Conservation (phyloP, 2,113 vertebrate genomes). For the Psephotus haematonotus region DNA sequence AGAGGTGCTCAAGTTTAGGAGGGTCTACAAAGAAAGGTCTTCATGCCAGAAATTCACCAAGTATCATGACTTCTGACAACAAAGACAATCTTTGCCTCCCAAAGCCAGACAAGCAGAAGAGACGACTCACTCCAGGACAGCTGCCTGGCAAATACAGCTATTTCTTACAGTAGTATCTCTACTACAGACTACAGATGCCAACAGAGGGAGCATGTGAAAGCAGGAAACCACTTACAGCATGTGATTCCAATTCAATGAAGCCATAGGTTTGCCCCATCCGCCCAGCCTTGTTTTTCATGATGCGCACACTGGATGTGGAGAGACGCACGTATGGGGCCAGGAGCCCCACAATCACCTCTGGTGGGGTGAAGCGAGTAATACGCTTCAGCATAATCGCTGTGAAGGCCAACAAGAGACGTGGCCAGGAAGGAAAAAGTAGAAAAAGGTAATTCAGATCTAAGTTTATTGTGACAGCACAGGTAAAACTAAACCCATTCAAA, state of each 20-base stretch:
- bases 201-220: neutral
- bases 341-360: conserved; percentile 90
- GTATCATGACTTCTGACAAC: neutral
- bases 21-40: neutral
- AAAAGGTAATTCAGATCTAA: neutral
- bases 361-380: conserved; percentile 88
- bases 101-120: neutral
- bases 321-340: conserved; percentile 89
- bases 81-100: neutral
- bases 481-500: neutral
- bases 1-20: neutral
- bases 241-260: conserved; percentile 96
- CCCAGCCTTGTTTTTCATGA: conserved; percentile 90
- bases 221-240: conserved; percentile 80
- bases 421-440: neutral
- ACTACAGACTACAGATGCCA: neutral
- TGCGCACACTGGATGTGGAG: conserved; percentile 90
- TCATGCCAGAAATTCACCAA: neutral
- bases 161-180: neutral
- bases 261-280: conserved; percentile 86
- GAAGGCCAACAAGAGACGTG: neutral
- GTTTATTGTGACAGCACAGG: neutral
- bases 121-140: neutral
- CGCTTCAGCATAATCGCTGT: conserved; percentile 95
- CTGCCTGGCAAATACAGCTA: neutral